These are phyloP conservation scores for Pelagia noctiluca DNA, from an alignment of 30 jellyfish, hydroid and myxozoan species.

Conservation along the genomic window DNA sequence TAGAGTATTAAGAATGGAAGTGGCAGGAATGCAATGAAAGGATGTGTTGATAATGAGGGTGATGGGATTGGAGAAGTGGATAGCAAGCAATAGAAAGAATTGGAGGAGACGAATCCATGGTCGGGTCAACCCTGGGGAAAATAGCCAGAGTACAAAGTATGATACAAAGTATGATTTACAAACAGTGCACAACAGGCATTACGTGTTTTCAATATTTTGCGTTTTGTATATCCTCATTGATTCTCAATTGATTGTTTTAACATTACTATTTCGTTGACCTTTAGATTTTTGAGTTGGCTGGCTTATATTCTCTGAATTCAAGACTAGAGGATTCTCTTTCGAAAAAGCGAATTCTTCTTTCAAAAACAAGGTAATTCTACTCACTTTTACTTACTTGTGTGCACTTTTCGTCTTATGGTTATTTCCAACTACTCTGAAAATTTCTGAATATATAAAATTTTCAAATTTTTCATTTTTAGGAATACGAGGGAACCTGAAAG, in stretches of 20 bases:
- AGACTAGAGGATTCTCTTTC: slow-evolving; percentile 59
- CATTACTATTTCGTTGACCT: slow-evolving; percentile 4
- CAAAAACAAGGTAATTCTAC: slow-evolving; percentile 76
- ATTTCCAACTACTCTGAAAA: background rate
- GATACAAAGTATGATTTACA: no score
- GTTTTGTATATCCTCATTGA: no score
- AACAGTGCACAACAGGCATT: no score
- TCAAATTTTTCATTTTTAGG: slow-evolving; percentile 35
- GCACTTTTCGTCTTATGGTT: background rate
- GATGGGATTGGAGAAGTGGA: no score
- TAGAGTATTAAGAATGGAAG: no score
- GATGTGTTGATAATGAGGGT: no score
- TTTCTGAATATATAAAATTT: background rate
- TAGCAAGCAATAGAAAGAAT: no score
- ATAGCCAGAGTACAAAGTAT: no score
- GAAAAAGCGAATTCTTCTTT: slow-evolving; percentile 43
- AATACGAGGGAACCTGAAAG: slow-evolving; percentile 82
- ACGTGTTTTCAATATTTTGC: no score
- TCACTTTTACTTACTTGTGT: background rate
- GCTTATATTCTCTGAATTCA: slow-evolving; percentile 69
- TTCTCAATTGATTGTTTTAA: slow-evolving; percentile 33
- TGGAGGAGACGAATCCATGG: no score
- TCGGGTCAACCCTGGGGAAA: no score
- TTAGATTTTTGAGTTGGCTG: slow-evolving; percentile 73
- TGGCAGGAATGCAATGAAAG: no score